Conservation (phyloP, 2,888 invertebrate species). For the Agriopis leucophaearia region DNA sequence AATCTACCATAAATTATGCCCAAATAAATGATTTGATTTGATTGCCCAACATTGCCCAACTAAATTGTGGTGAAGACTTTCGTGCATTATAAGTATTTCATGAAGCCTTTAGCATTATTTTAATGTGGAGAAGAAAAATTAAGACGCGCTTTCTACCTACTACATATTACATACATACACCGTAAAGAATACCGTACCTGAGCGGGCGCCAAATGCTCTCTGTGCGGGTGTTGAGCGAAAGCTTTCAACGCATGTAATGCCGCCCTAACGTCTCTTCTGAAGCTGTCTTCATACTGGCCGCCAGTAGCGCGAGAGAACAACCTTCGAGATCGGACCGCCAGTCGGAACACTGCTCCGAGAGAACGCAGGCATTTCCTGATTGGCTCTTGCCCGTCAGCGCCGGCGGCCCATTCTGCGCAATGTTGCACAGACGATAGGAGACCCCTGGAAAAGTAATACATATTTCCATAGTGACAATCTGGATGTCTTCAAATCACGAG, state of each 20-base stretch:
- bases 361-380: slow-evolving; percentile 96
- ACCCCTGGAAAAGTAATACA: slow-evolving; percentile 85
- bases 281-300: slow-evolving; percentile 95
- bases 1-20: too few relatives aligned
- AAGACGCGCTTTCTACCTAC: too few relatives aligned
- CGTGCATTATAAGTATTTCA: too few relatives aligned
- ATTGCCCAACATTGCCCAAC: too few relatives aligned
- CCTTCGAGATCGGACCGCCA: slow-evolving; percentile 95
- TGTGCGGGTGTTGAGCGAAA: slow-evolving; percentile 88
- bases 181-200: slow-evolving; percentile 82
- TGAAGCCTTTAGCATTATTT: too few relatives aligned
- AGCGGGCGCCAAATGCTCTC: slow-evolving; percentile 91
- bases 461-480: too few relatives aligned
- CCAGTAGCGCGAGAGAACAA: slow-evolving; percentile 95
- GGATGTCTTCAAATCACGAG: too few relatives aligned
- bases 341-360: slow-evolving; percentile 96
- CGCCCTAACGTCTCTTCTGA: slow-evolving; percentile 92
- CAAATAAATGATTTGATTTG: too few relatives aligned
- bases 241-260: slow-evolving; percentile 93
- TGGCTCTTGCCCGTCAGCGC: slow-evolving; percentile 95
- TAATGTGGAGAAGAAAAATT: too few relatives aligned
- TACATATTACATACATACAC: too few relatives aligned
- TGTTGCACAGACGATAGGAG: slow-evolving; percentile 95
- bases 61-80: too few relatives aligned
- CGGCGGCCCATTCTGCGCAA: slow-evolving; percentile 94